Base-by-base conservation (phyloP, 1,140 invertebrate genomes). In the Brachionus paranguensis region DNA sequence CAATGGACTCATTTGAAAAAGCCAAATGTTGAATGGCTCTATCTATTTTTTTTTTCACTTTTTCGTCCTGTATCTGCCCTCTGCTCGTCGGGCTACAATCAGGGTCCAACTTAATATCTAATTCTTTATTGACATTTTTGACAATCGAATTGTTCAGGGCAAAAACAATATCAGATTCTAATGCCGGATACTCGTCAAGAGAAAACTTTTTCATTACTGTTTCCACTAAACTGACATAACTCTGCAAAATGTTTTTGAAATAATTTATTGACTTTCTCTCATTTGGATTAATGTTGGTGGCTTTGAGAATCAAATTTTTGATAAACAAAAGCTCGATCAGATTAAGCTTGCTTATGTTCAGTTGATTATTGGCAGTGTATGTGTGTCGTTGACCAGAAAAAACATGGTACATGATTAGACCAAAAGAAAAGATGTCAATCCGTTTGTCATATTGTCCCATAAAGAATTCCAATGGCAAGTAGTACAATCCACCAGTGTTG, bases 401-500 rank as follows among this genome's bases (percentile, higher is more conserved):
- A 4, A 79, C 17, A 41, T 79, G 50, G 20, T 79, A 43, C 33
- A 79, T 50, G 11, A 60, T 41, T 10, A 79, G 20, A 60, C 76
- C 76, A 41, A 64, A 60, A 3, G 76, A 60, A 24, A 60, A 79
- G 0, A 79, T 60, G 60, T 79, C 76, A 20, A 79, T 43, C 17
- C 17, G 33, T 2, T 64, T 60, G 37, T 79, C 76, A 27, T 79
- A 79, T 43, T 79, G 55, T 24, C 76, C 76, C 43, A 60, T 64
- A 20, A 60, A 79, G 20, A 79, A 79, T 43, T 79, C 76, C n/a
- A 60, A 41, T 37, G 76, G 76, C 76, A 79, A 37, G 24, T 60
- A 79, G 33, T 60, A 60, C 5, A 60, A 8, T 10, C 76, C 50
- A 7, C 76, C 76, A 50, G 53, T 79, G 12, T 60, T 43, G 8